Evolutionary conservation across 2,113 vertebrate genomes (phyloP).

Genomic region (Peucedramus taeniatus): DNA sequence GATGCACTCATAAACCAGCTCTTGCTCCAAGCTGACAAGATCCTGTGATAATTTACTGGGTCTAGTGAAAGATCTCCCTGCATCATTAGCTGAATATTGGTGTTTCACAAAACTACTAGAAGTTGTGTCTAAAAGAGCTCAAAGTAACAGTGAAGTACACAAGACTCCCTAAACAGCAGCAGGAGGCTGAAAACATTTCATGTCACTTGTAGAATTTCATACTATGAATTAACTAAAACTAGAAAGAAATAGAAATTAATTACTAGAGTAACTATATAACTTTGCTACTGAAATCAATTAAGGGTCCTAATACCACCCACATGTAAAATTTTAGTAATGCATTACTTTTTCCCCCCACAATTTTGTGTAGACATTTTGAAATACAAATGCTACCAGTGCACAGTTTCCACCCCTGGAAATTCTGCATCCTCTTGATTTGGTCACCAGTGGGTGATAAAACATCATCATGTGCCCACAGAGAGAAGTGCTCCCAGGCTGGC

Average conservation of each 20-base stretch:
- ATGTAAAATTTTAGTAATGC: not conserved
- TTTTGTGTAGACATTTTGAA: not conserved
- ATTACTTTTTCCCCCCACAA: fast-evolving
- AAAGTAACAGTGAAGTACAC: not conserved
- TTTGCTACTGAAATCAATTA: not conserved
- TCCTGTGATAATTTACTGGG: not conserved
- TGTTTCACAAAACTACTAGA: not conserved
- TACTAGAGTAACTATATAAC: not conserved
- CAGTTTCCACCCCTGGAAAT: not conserved
- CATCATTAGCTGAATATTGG: not conserved
- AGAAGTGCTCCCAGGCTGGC: not conserved
- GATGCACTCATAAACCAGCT: not conserved
- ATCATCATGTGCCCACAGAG: not conserved
- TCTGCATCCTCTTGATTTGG: not conserved
- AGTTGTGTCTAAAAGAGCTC: not conserved
- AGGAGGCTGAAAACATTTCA: not conserved
- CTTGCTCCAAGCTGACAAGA: not conserved
- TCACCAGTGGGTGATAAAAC: not conserved
- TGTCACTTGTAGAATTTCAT: not conserved
- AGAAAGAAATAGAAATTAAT: not conserved
- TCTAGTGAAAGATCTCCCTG: not conserved
- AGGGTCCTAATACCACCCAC: not conserved
- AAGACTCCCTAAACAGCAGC: not conserved
- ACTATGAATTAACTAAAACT: not conserved
- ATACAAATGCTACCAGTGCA: not conserved